Percentiles rank a stretch among this genome's conserved stretches.
Evolutionary conservation across 2,888 invertebrate genomes (phyloP).

Genomic region (Melanargia galathea): DNA sequence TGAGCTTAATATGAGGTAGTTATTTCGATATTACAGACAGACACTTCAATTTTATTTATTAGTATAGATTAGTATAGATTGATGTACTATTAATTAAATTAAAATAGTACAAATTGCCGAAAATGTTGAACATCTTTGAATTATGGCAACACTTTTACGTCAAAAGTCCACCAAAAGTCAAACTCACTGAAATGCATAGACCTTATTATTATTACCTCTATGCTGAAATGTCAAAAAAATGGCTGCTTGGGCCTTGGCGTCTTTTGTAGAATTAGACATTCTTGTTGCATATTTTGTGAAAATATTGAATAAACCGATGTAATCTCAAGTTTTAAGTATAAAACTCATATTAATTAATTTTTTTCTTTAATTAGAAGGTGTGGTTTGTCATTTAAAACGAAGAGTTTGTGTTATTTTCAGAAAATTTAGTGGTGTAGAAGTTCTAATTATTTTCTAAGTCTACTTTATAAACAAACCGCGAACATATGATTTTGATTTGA

Average conservation of each 20-base stretch:
- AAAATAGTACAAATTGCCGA: no score
- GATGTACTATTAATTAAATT: no score
- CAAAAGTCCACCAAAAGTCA: no score
- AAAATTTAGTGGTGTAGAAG: constrained; percentile 46
- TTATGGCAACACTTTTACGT: no score
- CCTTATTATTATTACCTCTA: no score
- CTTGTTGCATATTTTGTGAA: constrained; percentile 45
- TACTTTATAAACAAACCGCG: constrained; percentile 53
- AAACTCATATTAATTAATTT: constrained; percentile 24
- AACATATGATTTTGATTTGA: constrained; percentile 54
- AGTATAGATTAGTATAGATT: no score
- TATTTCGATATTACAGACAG: no score
- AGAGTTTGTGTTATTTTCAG: constrained; percentile 17
- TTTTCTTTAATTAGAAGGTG: constrained; percentile 12
- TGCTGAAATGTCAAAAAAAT: constrained; percentile 37
- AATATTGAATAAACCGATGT: constrained; percentile 16
- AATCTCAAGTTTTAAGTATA: constrained; percentile 34
- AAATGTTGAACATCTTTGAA: no score
- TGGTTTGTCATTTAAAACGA: constrained; percentile 8
- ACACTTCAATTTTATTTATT: no score
- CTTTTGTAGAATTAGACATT: constrained; percentile 65
- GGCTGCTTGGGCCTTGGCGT: constrained; percentile 60
- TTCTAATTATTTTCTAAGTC: constrained; percentile 73
- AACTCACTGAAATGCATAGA: no score
- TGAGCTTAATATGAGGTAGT: no score